Conservation (phyloP, 2,797 vertebrate species). For the Sebastolobus altivelis region DNA sequence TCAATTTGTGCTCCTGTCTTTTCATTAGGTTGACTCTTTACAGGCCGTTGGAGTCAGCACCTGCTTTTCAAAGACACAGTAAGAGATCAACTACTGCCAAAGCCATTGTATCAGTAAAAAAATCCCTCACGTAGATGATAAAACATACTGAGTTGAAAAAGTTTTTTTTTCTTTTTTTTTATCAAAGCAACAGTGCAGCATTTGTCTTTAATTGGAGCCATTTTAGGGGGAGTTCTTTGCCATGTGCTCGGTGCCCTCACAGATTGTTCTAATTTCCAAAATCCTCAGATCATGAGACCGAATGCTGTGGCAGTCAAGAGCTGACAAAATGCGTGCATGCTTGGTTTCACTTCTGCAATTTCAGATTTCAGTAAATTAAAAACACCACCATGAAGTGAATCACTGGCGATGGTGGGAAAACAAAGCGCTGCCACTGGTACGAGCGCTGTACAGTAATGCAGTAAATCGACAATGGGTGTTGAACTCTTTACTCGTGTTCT, state of each 20-base stretch:
- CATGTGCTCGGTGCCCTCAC: constrained; percentile 77
- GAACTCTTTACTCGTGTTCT: constrained; percentile 18
- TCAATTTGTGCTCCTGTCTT: constrained; percentile 61
- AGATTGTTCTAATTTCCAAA: constrained; percentile 82
- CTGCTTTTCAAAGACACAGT: constrained; percentile 67
- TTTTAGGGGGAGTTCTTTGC: constrained; percentile 74
- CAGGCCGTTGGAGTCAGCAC: constrained; percentile 65
- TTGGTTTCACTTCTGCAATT: constrained; percentile 77
- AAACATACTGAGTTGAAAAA: constrained; percentile 25
- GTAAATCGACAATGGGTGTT: constrained; percentile 19
- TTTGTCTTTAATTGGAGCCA: constrained; percentile 78
- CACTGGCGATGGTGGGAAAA: constrained; percentile 54
- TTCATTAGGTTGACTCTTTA: constrained; percentile 65
- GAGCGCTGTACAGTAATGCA: constrained; percentile 21
- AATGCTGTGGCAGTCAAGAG: constrained; percentile 66
- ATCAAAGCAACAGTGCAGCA: constrained; percentile 65
- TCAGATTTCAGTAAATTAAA: constrained; percentile 72
- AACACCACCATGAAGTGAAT: constrained; percentile 63
- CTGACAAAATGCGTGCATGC: constrained; percentile 71
- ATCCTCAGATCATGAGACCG: constrained; percentile 75
- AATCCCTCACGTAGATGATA: constrained; percentile 44
- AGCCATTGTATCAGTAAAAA: constrained; percentile 46
- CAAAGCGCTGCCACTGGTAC: constrained; percentile 38
- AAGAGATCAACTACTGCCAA: constrained; percentile 42
- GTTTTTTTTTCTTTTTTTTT: background rate